Base-by-base conservation (phyloP, 1,140 invertebrate species). In the Sycophila sp. region DNA sequence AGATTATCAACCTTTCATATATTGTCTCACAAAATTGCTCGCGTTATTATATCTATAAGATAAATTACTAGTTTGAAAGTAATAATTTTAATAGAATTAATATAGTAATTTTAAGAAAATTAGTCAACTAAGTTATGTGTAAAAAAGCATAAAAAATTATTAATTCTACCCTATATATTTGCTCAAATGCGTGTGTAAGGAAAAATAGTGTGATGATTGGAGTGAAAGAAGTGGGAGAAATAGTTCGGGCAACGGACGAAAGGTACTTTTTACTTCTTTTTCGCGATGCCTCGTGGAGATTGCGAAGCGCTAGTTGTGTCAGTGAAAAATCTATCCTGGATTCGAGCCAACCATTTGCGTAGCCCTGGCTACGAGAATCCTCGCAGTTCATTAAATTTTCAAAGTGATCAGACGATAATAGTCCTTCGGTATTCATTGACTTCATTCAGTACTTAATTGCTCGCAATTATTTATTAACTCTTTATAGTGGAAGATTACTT, bases 1-100 rank as follows among this genome's bases (percentile, higher is more conserved):
- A 86, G 76, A 85, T 59, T 76, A 84, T 80, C 76, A 26, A 82
- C 73, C 77, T 74, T 78, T 84, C 80, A 81, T 81, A 81, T 56
- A 58, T 66, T 73, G 22, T 67, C 42, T 72, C 40, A 32, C 13
- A 42, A 55, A 55, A 66, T 56, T 30, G 0, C 6, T 55, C 24
- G n/a, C 17, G 24, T n/a, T 64, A 58, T 68, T 45, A 45, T 47
- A 1, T 24, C 19, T 22, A 7, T 45, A 19, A 19, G 42, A 45
- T 2, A 45, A 2, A 42, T 4, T 45, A 13, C n/a, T 45, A 13
- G 4, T 45, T 58, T 17, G 36, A 24, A 32, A 47, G 32, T 55
- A 58, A 30, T 64, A 32, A 64, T 49, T 67, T 51, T 19, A 47
- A 65, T 30, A n/a, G n/a, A n/a, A n/a, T n/a, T n/a, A n/a, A n/a